These are phyloP conservation scores for Bradynema listronoti DNA, from an alignment of 1,140 invertebrate species.

Conservation along the genomic window DNA sequence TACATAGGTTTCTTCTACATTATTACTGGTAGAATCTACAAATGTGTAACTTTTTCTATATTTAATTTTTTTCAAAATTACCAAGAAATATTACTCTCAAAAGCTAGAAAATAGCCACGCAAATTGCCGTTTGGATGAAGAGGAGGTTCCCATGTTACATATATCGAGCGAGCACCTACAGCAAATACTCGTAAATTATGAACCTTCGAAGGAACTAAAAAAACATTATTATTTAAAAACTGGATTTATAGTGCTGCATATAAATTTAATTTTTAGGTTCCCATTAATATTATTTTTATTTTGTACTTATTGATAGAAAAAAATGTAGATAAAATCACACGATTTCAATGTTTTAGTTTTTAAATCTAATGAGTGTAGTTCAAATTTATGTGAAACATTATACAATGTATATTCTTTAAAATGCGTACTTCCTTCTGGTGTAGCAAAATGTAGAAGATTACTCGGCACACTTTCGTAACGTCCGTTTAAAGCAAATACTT, in stretches of 20 bases:
- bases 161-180: conserved; percentile 47
- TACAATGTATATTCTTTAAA: background rate
- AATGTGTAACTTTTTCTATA: background rate
- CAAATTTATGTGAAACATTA: too few relatives aligned
- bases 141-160: conserved; percentile 52
- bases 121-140: conserved; percentile 50
- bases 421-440: conserved; percentile 54
- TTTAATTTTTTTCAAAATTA: conserved; percentile 2
- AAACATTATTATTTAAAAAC: too few relatives aligned
- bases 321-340: too few relatives aligned
- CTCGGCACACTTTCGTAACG: conserved; percentile 39
- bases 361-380: too few relatives aligned
- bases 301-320: too few relatives aligned
- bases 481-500: conserved; percentile 43
- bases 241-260: too few relatives aligned
- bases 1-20: conserved; percentile 55
- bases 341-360: too few relatives aligned
- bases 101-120: conserved; percentile 53
- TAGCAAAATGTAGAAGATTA: conserved; percentile 39
- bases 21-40: conserved; percentile 26
- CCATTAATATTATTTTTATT: too few relatives aligned
- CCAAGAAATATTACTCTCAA: conserved; percentile 40
- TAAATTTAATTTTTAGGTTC: too few relatives aligned
- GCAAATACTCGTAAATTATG: conserved; percentile 47
- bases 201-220: conserved; percentile 52